Evolutionary conservation across 2,888 invertebrate genomes (phyloP).

Genomic region (Papilio gigon): DNA sequence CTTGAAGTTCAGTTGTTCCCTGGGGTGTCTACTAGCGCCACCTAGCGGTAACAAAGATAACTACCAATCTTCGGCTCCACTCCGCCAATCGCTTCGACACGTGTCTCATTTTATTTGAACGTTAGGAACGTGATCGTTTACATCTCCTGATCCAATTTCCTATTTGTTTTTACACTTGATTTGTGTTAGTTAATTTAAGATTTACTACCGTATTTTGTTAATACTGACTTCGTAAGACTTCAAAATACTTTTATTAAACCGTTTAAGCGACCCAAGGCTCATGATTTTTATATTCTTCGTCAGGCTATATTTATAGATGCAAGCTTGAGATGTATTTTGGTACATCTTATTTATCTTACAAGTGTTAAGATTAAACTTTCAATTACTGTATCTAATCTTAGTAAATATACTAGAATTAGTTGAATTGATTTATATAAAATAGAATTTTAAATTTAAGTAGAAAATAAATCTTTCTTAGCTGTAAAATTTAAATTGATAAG

Average conservation of each 20-base stretch:
- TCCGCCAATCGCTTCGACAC: constrained; percentile 22
- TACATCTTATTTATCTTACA: no score
- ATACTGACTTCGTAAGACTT: neutral
- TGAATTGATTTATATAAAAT: no score
- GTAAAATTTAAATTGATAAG: constrained; percentile 8
- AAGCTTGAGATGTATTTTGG: no score
- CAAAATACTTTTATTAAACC: neutral
- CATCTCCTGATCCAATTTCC: constrained; percentile 4
- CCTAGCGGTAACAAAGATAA: constrained; percentile 1
- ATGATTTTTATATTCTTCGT: no score
- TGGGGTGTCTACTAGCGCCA: constrained; percentile 1
- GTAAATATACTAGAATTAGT: no score
- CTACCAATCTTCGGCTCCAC: neutral
- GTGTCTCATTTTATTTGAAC: constrained; percentile 19
- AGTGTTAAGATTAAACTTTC: no score
- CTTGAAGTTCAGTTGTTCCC: neutral
- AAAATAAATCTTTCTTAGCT: neutral
- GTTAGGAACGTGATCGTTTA: constrained; percentile 19
- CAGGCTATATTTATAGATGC: no score
- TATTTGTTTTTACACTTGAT: constrained; percentile 5
- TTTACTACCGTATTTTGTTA: neutral
- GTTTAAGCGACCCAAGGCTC: no score
- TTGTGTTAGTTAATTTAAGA: constrained; percentile 1
- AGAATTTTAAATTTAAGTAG: neutral
- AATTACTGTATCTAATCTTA: no score